Evolutionary conservation across 37 sponge, comb jelly and placozoan genomes (phyloP).

Genomic region (Chondrilla cf. caribensis): DNA sequence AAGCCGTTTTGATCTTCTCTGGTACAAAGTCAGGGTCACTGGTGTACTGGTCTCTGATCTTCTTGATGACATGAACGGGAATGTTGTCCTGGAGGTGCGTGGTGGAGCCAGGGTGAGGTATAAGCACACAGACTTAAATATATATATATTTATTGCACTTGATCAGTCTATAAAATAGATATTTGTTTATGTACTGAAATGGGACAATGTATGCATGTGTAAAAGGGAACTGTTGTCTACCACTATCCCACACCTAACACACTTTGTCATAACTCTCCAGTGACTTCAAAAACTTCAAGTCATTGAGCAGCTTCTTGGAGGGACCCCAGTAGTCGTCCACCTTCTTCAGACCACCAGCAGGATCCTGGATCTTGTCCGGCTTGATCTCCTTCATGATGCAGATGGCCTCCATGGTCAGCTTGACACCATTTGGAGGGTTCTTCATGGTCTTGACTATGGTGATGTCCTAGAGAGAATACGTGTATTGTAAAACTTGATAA

Average conservation of each 20-base stretch:
- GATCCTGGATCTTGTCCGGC: constrained; percentile 88
- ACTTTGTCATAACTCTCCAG: constrained; percentile 89
- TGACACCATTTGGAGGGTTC: constrained; percentile 87
- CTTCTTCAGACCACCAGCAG: constrained; percentile 78
- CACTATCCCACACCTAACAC: no score
- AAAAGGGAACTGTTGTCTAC: no score
- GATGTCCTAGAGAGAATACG: constrained; percentile 58
- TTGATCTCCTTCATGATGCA: constrained; percentile 94
- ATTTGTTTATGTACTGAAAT: background rate
- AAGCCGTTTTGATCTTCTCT: constrained; percentile 88
- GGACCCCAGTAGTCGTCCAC: constrained; percentile 98
- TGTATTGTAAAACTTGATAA: no score
- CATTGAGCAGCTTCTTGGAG: constrained; percentile 86
- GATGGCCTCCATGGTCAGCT: constrained; percentile 96
- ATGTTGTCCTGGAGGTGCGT: constrained; percentile 74
- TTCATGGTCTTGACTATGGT: constrained; percentile 96
- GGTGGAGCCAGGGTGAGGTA: background rate
- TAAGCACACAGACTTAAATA: background rate
- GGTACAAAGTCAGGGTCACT: constrained; percentile 96
- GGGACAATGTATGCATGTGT: background rate
- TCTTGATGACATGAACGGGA: constrained; percentile 63
- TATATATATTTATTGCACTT: no score
- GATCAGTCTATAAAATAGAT: background rate
- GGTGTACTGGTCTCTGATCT: constrained; percentile 81
- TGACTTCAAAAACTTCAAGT: constrained; percentile 88